Percentiles rank a stretch among this genome's conserved stretches.
phyloP scores from a whole-genome alignment of 64 coral and sea anemone species.

The Montipora foliosa region DNA sequence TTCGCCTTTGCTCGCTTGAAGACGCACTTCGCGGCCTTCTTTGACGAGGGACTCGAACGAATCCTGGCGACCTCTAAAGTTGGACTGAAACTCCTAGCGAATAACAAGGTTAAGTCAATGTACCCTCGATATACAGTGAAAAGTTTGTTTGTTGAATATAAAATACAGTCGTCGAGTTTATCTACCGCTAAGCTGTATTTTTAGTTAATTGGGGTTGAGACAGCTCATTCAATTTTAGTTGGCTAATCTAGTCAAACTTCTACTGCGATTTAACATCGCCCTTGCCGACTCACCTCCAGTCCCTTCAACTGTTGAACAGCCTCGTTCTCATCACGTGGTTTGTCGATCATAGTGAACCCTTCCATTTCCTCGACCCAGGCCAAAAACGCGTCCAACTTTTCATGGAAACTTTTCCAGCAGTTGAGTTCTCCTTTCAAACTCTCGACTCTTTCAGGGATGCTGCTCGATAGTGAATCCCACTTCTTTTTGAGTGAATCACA shows the following conservation, averaged over 20 bases:
- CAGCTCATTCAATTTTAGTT: not conserved
- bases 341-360: slow-evolving; percentile 70
- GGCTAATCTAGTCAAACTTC: too few species aligned
- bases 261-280: not conserved
- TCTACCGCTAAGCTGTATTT: too few species aligned
- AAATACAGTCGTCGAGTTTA: too few species aligned
- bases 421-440: slow-evolving; percentile 76
- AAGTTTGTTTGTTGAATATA: too few species aligned
- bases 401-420: slow-evolving; percentile 72
- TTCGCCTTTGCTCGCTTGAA: slow-evolving; percentile 71
- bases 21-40: slow-evolving; percentile 90
- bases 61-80: slow-evolving; percentile 79
- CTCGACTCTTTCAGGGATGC: slow-evolving; percentile 72
- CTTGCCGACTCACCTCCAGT: slow-evolving; percentile 69
- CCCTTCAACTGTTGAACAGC: slow-evolving; percentile 85
- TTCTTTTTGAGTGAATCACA: slow-evolving; percentile 79
- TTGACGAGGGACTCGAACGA: slow-evolving; percentile 91
- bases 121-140: not conserved
- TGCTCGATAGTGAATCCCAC: slow-evolving; percentile 64
- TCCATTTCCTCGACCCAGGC: slow-evolving; percentile 90
- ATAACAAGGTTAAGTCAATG: not conserved
- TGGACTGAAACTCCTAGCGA: slow-evolving; percentile 86
- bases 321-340: slow-evolving; percentile 80
- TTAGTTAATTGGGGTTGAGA: too few species aligned
- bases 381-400: slow-evolving; percentile 76